Conservation (phyloP, 2,888 invertebrate species). For the Salticus scenicus region DNA sequence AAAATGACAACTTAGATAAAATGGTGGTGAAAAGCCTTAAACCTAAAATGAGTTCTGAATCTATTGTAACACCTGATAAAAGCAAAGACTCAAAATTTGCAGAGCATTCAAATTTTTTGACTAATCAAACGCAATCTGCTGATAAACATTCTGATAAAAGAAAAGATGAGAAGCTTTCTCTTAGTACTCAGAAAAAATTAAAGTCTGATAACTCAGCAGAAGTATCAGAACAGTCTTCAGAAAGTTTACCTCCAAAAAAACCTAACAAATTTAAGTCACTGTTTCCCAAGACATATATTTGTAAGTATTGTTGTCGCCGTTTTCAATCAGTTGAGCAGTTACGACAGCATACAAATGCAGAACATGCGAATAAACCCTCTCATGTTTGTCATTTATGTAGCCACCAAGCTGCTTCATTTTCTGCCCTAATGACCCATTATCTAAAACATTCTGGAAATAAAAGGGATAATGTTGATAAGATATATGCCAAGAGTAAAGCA, state of each 20-base stretch:
- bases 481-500: constrained; percentile 2
- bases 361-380: constrained; percentile 45
- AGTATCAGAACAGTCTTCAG: background rate
- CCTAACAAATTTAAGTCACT: constrained; percentile 16
- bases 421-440: constrained; percentile 58
- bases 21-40: constrained; percentile 25
- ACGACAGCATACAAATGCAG: constrained; percentile 3
- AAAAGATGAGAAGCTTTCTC: constrained; percentile 9
- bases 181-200: background rate
- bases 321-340: constrained; percentile 42
- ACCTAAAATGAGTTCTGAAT: background rate
- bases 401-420: constrained; percentile 43
- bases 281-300: constrained; percentile 33
- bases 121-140: background rate
- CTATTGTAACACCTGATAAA: background rate
- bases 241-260: background rate
- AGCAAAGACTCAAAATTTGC: background rate
- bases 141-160: constrained; percentile 27
- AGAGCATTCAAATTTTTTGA: background rate
- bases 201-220: constrained; percentile 1
- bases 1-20: constrained; percentile 28
- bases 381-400: constrained; percentile 57
- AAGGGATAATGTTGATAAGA: constrained; percentile 10
- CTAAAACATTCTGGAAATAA: constrained; percentile 50
- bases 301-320: constrained; percentile 60